Evolutionary conservation across 1,140 invertebrate species (phyloP), one percentile per base, ranked within the genome.

Genomic region (Drosophila nigromelanica): DNA sequence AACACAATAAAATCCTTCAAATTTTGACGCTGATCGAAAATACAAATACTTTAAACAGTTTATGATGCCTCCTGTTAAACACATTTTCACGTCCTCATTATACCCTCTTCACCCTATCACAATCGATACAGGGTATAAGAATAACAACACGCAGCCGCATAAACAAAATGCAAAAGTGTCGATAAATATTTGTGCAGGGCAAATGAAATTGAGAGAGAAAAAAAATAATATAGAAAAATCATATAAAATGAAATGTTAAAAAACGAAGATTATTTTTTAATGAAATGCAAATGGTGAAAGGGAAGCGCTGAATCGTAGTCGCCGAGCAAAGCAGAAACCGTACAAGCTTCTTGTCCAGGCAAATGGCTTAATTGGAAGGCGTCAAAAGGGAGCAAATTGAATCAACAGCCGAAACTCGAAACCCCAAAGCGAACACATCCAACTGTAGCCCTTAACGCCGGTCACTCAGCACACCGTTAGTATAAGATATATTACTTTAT

Each of bases 171-270:
- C 42, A 43, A 59, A 75, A 76, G 71, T 68, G 71, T 73, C 47
- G 56, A 76, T 76, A 86, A 86, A 86, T 86, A 76, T 86, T 86
- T 80, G 59, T 62, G 45, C 14, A 18, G 6, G 43, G 67, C 59
- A 78, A 78, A 86, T 78, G 68, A 73, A 86, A 86, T 72, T 69
- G 61, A 51, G 50, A 33, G 30, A 8, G n/a, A 4, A 35, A 6
- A 39, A 55, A 69, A 71, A 58, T 59, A 50, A 43, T 71, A 60
- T 66, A 48, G 39, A 8, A 66, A 68, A 66, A 64, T 64, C 51
- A 64, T 66, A 52, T 43, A 43, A 77, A 85, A 80, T 48, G 15
- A 60, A 45, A 47, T 47, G 40, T 47, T 14, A 47, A 58, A 12
- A 56, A 58, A 58, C 14, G 24, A 45, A 45, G 42, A n/a, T 56